A percentile compares a stretch with the other conserved stretches of the same genome.
Evolutionary conservation across 1,140 invertebrate genomes (phyloP).

Genomic region (Anastrepha ludens): DNA sequence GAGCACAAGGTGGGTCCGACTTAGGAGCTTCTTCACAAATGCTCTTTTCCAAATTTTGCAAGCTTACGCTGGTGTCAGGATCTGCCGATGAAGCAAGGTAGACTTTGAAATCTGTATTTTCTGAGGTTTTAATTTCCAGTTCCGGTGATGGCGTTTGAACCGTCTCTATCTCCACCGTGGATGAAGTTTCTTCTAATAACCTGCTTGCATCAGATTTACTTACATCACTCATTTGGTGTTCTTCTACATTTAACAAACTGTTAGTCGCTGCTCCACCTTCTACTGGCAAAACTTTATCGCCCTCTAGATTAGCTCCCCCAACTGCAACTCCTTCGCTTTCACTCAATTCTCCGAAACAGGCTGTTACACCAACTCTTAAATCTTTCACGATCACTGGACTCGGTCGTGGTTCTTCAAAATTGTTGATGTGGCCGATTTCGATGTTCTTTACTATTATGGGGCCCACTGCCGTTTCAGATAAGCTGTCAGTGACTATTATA

Average conservation of each 20-base stretch:
- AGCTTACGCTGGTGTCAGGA: neutral
- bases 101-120: neutral
- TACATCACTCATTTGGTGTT: neutral
- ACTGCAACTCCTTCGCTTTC: neutral
- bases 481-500: neutral
- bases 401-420: neutral
- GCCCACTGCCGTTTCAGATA: constrained; percentile 1
- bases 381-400: neutral
- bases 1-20: neutral
- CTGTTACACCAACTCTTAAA: neutral
- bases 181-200: neutral
- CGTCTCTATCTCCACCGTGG: neutral
- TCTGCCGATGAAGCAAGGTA: neutral
- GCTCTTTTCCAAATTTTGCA: neutral
- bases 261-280: neutral
- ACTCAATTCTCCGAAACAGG: neutral
- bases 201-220: neutral
- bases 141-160: neutral
- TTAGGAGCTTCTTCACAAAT: neutral
- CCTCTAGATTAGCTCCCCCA: neutral
- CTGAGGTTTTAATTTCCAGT: neutral
- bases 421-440: neutral
- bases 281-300: neutral
- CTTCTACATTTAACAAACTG: neutral
- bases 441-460: constrained; percentile 30